Percentiles rank a stretch among this genome's conserved stretches.
Evolutionary conservation across 2,888 invertebrate species (phyloP).

Genomic region (Pyralis farinalis): DNA sequence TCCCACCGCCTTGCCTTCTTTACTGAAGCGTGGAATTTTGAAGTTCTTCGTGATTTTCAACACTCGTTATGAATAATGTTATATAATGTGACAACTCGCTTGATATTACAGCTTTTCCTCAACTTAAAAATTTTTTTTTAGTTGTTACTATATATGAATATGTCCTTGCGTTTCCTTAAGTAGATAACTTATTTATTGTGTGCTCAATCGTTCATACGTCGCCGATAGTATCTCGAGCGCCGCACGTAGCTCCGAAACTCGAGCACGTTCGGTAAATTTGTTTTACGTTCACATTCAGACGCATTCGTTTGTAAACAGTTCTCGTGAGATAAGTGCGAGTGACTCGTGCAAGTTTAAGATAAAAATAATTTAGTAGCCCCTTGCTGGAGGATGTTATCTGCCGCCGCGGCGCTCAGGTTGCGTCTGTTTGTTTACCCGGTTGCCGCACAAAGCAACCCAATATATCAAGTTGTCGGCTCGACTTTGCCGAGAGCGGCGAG

Average conservation of each 20-base stretch:
- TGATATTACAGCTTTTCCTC: no score
- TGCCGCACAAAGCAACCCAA: slow-evolving; percentile 64
- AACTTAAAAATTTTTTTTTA: no score
- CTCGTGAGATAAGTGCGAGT: slow-evolving; percentile 36
- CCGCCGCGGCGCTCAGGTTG: slow-evolving; percentile 22
- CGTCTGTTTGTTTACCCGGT: slow-evolving; percentile 67
- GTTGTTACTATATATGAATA: no score
- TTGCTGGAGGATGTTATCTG: slow-evolving; percentile 53
- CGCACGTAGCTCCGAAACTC: slow-evolving; percentile 8
- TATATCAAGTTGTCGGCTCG: slow-evolving; percentile 70
- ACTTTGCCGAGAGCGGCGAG: slow-evolving; percentile 51
- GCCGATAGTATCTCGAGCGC: neutral
- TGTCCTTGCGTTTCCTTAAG: neutral
- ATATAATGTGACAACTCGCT: no score
- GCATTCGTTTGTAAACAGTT: slow-evolving; percentile 18
- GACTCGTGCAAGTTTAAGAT: slow-evolving; percentile 48
- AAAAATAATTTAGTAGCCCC: slow-evolving; percentile 65
- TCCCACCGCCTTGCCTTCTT: slow-evolving; percentile 40
- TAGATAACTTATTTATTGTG: slow-evolving; percentile 1
- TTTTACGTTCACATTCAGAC: slow-evolving; percentile 15
- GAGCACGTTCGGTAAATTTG: slow-evolving; percentile 13
- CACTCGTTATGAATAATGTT: slow-evolving; percentile 19
- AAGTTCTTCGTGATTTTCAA: slow-evolving; percentile 38
- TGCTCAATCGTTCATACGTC: slow-evolving; percentile 1
- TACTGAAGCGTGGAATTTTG: slow-evolving; percentile 45